Percentiles rank a stretch among this genome's conserved stretches.
Conservation (phyloP, 1,140 invertebrate species). For the Eurosta solidaginis region DNA sequence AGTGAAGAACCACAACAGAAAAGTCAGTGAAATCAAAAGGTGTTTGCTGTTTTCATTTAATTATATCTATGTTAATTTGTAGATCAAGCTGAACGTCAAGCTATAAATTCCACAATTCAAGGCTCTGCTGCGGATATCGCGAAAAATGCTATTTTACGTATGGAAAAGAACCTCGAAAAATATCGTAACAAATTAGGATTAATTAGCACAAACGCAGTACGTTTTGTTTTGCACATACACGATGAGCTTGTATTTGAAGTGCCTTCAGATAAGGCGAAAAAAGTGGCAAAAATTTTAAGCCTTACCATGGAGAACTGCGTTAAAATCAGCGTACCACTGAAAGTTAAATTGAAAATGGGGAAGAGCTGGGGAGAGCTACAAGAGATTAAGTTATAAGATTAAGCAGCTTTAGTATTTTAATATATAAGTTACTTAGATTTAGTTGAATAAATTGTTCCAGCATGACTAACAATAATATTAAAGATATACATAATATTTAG, state of each 20-base stretch:
- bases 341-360: constrained; percentile 85
- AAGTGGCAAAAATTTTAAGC: constrained; percentile 72
- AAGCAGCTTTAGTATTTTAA: too few relatives aligned
- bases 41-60: constrained; percentile 38
- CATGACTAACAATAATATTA: too few relatives aligned
- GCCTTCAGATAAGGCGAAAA: constrained; percentile 63
- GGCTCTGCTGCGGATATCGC: constrained; percentile 95
- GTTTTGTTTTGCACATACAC: constrained; percentile 87
- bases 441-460: too few relatives aligned
- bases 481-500: neutral
- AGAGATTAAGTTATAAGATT: constrained; percentile 50
- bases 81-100: constrained; percentile 92
- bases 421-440: too few relatives aligned
- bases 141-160: constrained; percentile 85
- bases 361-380: constrained; percentile 76
- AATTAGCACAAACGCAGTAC: constrained; percentile 41
- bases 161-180: constrained; percentile 66
- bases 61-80: neutral
- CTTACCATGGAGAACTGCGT: constrained; percentile 81
- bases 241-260: constrained; percentile 97
- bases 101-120: constrained; percentile 93
- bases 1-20: constrained; percentile 65
- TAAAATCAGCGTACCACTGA: constrained; percentile 74
- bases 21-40: constrained; percentile 60
- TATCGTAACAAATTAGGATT: constrained; percentile 51